Evolutionary conservation across 2,888 invertebrate genomes (phyloP).

Genomic region (Ectropis crepuscularia): DNA sequence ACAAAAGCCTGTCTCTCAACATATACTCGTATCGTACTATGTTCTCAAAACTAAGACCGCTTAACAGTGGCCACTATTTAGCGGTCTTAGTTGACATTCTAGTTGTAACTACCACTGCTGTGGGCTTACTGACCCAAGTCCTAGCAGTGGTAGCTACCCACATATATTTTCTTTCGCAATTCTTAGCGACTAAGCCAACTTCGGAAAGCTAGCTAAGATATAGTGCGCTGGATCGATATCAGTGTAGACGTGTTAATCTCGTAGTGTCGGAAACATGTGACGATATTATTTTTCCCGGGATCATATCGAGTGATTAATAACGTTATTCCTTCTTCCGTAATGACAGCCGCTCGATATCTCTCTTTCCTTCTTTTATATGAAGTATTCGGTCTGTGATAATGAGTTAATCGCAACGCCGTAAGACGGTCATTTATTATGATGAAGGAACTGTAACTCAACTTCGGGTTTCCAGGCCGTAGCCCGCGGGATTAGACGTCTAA

Average conservation of each 20-base stretch:
- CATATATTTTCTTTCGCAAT: slow-evolving; percentile 23
- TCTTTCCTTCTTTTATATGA: slow-evolving; percentile 51
- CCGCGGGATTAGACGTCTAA: slow-evolving; percentile 42
- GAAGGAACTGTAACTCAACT: slow-evolving; percentile 43
- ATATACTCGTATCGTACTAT: too few species aligned
- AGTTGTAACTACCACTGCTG: too few species aligned
- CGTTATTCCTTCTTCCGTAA: slow-evolving; percentile 72
- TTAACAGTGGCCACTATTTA: too few species aligned
- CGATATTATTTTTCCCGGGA: slow-evolving; percentile 79
- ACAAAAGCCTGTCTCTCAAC: too few species aligned
- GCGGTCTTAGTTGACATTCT: too few species aligned
- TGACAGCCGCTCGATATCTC: slow-evolving; percentile 66
- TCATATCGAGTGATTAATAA: slow-evolving; percentile 81
- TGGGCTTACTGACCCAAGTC: too few species aligned
- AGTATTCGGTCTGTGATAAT: slow-evolving; percentile 59
- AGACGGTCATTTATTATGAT: slow-evolving; percentile 51
- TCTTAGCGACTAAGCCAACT: not conserved
- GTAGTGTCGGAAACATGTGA: slow-evolving; percentile 79
- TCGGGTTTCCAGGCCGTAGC: slow-evolving; percentile 40
- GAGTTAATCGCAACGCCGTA: slow-evolving; percentile 58
- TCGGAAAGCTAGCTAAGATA: slow-evolving; percentile 27
- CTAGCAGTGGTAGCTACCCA: not conserved
- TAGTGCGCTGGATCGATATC: slow-evolving; percentile 54
- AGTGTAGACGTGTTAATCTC: slow-evolving; percentile 78
- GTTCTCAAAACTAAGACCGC: too few species aligned